These are phyloP conservation scores for Laothoe populi DNA, from an alignment of 2,888 invertebrate species.

Conservation along the genomic window DNA sequence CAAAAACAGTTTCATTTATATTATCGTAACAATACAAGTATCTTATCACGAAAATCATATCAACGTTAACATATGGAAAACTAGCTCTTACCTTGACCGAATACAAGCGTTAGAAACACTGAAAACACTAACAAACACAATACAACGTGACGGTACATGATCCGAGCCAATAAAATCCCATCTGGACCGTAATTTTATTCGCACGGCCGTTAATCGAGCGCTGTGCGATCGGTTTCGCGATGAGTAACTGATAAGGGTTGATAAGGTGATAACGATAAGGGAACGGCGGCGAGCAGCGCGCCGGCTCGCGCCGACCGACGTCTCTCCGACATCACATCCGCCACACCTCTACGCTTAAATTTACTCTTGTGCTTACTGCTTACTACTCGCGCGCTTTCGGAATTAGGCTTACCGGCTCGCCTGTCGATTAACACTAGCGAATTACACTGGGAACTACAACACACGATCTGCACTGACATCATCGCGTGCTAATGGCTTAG, in stretches of 20 bases:
- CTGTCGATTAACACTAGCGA: slow-evolving; percentile 25
- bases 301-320: slow-evolving; percentile 55
- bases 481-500: slow-evolving; percentile 17
- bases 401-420: slow-evolving; percentile 15
- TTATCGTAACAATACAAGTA: neutral
- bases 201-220: slow-evolving; percentile 63
- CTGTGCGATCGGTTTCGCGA: slow-evolving; percentile 75
- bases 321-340: slow-evolving; percentile 69
- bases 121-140: slow-evolving; percentile 58
- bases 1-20: neutral
- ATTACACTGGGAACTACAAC: slow-evolving; percentile 14
- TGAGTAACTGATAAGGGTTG: slow-evolving; percentile 76
- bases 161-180: slow-evolving; percentile 55
- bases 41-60: slow-evolving; percentile 35
- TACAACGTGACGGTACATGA: slow-evolving; percentile 65
- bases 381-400: slow-evolving; percentile 16
- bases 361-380: slow-evolving; percentile 23
- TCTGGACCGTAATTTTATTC: slow-evolving; percentile 55
- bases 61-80: slow-evolving; percentile 37
- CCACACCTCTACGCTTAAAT: slow-evolving; percentile 55
- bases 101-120: slow-evolving; percentile 56
- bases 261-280: slow-evolving; percentile 76
- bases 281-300: slow-evolving; percentile 58
- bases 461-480: slow-evolving; percentile 21
- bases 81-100: slow-evolving; percentile 67